These are phyloP conservation scores for Sinocyclocheilus rhinocerous DNA, from an alignment of 2,113 vertebrate genomes.

Conservation along the genomic window DNA sequence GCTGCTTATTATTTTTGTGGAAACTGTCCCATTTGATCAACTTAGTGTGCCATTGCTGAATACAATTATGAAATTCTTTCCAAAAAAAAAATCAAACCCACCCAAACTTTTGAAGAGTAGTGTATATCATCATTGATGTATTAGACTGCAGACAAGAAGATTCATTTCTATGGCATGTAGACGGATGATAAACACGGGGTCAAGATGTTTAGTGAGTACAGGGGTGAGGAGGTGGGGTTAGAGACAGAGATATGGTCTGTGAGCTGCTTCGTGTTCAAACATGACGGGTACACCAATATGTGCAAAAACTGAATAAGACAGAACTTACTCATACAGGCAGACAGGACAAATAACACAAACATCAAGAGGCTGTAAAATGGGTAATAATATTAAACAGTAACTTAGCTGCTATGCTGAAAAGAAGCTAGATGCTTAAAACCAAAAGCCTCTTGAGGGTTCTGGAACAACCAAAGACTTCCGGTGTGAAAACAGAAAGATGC, in stretches of 20 bases:
- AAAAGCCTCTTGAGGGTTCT: constrained; percentile 12
- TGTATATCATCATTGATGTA: not conserved
- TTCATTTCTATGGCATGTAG: constrained; percentile 14
- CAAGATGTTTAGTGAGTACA: not conserved
- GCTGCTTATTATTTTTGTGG: not conserved
- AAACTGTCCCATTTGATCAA: no score
- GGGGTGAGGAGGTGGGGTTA: not conserved
- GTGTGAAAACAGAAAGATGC: constrained; percentile 38
- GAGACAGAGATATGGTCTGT: not conserved
- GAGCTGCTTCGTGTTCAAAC: constrained; percentile 33
- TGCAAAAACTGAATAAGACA: not conserved
- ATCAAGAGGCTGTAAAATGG: not conserved
- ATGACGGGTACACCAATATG: not conserved
- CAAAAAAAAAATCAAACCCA: not conserved
- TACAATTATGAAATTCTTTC: not conserved
- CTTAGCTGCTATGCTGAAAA: not conserved
- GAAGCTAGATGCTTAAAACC: not conserved
- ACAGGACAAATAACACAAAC: not conserved
- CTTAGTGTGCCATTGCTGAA: not conserved
- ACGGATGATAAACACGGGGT: not conserved
- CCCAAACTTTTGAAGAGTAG: not conserved
- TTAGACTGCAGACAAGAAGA: constrained; percentile 9
- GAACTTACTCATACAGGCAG: not conserved
- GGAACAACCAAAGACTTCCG: constrained; percentile 31
- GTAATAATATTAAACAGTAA: not conserved